Percentiles rank a stretch among this genome's conserved stretches.
These are phyloP conservation scores for Porites divaricata DNA, from an alignment of 92 coral and sea anemone species.

Conservation along the genomic window DNA sequence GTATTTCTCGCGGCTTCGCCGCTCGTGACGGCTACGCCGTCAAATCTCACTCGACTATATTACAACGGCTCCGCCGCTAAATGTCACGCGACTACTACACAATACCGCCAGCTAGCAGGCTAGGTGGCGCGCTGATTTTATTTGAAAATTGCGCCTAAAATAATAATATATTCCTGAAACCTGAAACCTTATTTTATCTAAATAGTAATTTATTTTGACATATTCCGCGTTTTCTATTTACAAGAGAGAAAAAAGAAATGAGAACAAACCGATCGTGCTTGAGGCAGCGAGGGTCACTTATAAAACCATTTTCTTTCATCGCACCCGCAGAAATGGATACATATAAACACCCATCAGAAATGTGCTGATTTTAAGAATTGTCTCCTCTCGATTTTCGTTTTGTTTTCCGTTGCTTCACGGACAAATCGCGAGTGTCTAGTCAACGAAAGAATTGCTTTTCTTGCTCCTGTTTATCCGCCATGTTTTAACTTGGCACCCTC, in stretches of 20 bases:
- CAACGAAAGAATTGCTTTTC: neutral
- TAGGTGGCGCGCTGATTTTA: no score
- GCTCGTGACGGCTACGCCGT: no score
- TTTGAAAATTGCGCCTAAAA: constrained; percentile 24
- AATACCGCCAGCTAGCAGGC: no score
- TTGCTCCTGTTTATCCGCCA: neutral
- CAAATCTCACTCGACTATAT: no score
- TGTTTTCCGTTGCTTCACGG: neutral
- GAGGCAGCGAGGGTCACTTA: no score
- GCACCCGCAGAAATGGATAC: no score
- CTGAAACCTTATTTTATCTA: neutral
- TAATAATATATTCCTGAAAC: constrained; percentile 21
- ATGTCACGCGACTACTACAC: no score
- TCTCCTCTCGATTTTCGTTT: constrained; percentile 1
- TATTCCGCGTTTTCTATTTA: neutral
- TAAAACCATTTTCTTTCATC: no score
- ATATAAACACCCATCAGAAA: no score
- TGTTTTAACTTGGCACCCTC: constrained; percentile 12
- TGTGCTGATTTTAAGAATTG: no score
- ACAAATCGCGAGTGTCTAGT: constrained; percentile 2
- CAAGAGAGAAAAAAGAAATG: neutral
- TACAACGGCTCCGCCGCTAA: no score
- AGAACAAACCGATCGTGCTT: neutral
- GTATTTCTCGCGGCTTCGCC: no score
- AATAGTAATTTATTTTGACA: constrained; percentile 21